Evolutionary conservation across 2,797 vertebrate genomes (phyloP).

Genomic region (Gambusia yucatana): DNA sequence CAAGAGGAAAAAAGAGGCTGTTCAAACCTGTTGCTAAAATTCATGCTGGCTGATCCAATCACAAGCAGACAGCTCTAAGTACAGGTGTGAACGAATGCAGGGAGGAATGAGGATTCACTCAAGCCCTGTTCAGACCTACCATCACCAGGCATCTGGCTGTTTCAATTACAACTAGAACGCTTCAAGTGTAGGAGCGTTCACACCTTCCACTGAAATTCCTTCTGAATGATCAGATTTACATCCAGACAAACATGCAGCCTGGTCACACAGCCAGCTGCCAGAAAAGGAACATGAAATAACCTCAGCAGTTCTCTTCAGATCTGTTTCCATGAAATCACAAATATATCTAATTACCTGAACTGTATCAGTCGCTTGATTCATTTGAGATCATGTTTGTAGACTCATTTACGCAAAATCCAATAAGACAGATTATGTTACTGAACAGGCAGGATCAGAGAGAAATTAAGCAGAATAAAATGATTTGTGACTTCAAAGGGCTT

Average conservation of each 20-base stretch:
- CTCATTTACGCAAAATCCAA: not conserved
- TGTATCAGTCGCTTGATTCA: not conserved
- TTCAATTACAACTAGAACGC: not conserved
- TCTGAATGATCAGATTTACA: not conserved
- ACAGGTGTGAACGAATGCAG: not conserved
- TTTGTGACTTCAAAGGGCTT: slow-evolving; percentile 5
- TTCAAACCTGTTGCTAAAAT: not conserved
- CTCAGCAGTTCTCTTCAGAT: not conserved
- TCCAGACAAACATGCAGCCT: not conserved
- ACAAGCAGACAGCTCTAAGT: not conserved
- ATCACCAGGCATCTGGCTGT: not conserved
- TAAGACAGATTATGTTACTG: not conserved
- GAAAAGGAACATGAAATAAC: not conserved
- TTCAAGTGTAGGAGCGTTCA: not conserved
- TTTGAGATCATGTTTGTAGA: not conserved
- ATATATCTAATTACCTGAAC: not conserved
- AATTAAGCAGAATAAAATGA: not conserved
- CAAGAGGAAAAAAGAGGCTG: not conserved
- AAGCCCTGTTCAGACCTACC: not conserved
- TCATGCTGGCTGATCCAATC: not conserved
- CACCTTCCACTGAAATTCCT: not conserved
- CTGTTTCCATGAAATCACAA: not conserved
- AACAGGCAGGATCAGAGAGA: slow-evolving; percentile 2
- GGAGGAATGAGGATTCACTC: not conserved
- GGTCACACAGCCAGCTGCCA: not conserved